Conservation (phyloP, 2,797 vertebrate genomes). For the Phalloptychus januarius region DNA sequence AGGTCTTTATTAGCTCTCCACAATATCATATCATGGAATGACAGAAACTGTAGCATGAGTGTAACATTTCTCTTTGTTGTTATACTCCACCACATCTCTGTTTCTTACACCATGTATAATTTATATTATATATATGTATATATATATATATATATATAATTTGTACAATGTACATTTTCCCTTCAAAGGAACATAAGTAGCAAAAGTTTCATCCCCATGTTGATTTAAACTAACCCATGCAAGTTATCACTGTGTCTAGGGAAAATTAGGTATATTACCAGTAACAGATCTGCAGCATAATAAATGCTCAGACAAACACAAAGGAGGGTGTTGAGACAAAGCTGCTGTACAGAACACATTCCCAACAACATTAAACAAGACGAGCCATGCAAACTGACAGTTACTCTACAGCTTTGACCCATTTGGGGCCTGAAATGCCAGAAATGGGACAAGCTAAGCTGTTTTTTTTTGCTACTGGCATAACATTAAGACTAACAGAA, state of each 20-base stretch:
- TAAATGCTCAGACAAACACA: constrained; percentile 59
- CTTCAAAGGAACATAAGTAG: constrained; percentile 68
- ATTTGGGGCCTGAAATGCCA: constrained; percentile 36
- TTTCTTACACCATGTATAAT: constrained; percentile 78
- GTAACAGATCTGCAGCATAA: constrained; percentile 70
- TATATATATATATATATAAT: constrained; percentile 68
- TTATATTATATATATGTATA: constrained; percentile 76
- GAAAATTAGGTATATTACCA: constrained; percentile 65
- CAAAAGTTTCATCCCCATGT: constrained; percentile 53
- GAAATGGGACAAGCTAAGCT: constrained; percentile 36
- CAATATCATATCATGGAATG: constrained; percentile 82
- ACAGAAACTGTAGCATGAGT: constrained; percentile 78
- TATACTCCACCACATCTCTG: constrained; percentile 78
- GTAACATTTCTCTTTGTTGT: constrained; percentile 75
- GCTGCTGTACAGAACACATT: constrained; percentile 68
- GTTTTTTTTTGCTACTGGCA: constrained; percentile 40
- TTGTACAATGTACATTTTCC: constrained; percentile 83
- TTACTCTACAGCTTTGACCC: constrained; percentile 45
- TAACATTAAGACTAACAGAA: constrained; percentile 40
- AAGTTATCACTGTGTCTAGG: constrained; percentile 71
- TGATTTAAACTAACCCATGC: constrained; percentile 73
- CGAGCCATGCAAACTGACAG: constrained; percentile 69
- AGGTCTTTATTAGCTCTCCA: constrained; percentile 84
- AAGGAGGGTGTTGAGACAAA: constrained; percentile 42
- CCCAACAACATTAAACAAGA: constrained; percentile 69